phyloP scores from a whole-genome alignment of 2,888 invertebrate species.

The Spodoptera picta region DNA sequence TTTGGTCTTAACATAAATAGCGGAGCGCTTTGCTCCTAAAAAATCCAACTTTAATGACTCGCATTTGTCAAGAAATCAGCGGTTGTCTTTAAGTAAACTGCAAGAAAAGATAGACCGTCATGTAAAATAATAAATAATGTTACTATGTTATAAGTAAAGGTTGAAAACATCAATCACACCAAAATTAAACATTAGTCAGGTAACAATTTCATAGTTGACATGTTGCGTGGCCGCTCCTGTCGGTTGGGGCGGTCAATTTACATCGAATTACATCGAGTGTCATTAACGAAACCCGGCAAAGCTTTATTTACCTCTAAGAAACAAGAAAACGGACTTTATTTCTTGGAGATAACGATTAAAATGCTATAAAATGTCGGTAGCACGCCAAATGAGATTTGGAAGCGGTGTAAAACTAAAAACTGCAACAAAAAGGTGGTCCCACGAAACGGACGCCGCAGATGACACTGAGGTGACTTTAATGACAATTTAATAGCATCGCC shows the following conservation, averaged over 20 bases:
- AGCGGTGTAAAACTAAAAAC: slow-evolving; percentile 80
- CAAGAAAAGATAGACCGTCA: slow-evolving; percentile 6
- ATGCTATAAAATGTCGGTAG: slow-evolving; percentile 50
- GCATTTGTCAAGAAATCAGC: too few relatives aligned
- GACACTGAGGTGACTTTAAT: slow-evolving; percentile 86
- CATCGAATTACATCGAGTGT: slow-evolving; percentile 85
- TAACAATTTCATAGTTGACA: slow-evolving; percentile 87
- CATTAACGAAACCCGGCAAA: slow-evolving; percentile 80
- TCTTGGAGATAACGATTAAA: slow-evolving; percentile 64
- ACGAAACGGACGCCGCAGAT: slow-evolving; percentile 83
- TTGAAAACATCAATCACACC: slow-evolving; percentile 76
- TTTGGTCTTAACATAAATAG: too few relatives aligned
- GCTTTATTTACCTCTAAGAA: slow-evolving; percentile 57
- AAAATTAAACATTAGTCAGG: slow-evolving; percentile 74
- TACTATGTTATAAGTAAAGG: slow-evolving; percentile 29
- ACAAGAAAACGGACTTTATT: slow-evolving; percentile 58
- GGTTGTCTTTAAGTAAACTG: neutral
- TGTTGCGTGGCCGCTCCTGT: slow-evolving; percentile 81
- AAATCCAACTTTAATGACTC: too few relatives aligned
- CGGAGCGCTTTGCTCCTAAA: too few relatives aligned
- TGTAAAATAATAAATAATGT: neutral
- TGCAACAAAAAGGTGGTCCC: slow-evolving; percentile 84
- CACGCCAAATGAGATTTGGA: slow-evolving; percentile 48
- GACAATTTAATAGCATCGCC: slow-evolving; percentile 87
- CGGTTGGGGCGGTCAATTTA: slow-evolving; percentile 81